Conservation (phyloP, 2,888 invertebrate species). For the Drosophila mettleri region DNA sequence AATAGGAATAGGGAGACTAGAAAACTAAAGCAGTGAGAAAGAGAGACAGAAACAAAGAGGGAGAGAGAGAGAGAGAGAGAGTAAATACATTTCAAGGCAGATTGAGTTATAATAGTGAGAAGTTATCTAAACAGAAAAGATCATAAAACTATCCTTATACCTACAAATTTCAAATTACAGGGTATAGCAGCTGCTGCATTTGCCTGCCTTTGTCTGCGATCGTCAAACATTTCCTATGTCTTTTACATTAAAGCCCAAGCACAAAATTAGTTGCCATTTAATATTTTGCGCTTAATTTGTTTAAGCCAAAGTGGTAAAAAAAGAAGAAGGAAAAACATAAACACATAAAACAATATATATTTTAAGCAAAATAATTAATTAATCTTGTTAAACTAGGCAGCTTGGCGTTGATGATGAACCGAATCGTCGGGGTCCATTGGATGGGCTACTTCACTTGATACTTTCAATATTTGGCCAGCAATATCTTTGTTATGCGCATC, state of each 20-base stretch:
- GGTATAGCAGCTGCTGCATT: conserved; percentile 36
- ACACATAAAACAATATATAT: conserved; percentile 12
- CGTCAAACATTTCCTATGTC: conserved; percentile 51
- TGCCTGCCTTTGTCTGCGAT: conserved; percentile 7
- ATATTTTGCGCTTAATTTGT: conserved; percentile 53
- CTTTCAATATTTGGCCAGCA: conserved; percentile 52
- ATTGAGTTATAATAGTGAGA: no score
- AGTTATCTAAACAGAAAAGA: no score
- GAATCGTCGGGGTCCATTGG: conserved; percentile 13
- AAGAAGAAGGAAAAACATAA: neutral
- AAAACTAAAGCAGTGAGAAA: neutral
- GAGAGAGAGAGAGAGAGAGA: neutral
- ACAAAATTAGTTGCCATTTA: conserved; percentile 50
- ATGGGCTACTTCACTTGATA: conserved; percentile 58
- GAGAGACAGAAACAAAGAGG: neutral
- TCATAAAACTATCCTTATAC: neutral
- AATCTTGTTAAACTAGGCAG: conserved; percentile 51
- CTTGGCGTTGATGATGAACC: conserved; percentile 27
- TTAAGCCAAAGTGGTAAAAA: conserved; percentile 34
- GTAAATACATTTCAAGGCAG: no score
- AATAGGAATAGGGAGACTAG: neutral
- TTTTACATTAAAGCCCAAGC: conserved; percentile 55
- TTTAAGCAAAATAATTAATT: conserved; percentile 59
- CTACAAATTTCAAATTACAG: conserved; percentile 1
- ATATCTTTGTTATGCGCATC: conserved; percentile 68